phyloP scores from a whole-genome alignment of 2,797 vertebrate species.

The Acanthurus leucopareius region DNA sequence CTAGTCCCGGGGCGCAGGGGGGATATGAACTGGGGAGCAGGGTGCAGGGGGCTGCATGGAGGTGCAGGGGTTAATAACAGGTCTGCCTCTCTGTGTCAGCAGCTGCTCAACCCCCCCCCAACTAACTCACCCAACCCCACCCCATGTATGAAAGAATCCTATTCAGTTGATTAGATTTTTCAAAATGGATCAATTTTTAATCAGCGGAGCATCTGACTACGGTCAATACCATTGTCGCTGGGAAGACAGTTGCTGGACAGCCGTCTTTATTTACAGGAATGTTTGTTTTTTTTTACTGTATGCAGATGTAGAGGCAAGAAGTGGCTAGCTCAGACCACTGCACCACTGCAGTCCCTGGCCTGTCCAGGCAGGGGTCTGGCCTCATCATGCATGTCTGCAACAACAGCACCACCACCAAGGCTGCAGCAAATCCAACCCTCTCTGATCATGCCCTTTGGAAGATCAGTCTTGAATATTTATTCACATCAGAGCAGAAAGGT shows the following conservation, averaged over 20 bases:
- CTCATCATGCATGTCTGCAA: conserved; percentile 42
- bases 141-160: conserved; percentile 97
- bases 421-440: conserved; percentile 33
- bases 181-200: conserved; percentile 99
- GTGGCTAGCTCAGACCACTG: conserved; percentile 60
- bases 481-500: conserved; percentile 49
- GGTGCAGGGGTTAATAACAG: conserved; percentile 99
- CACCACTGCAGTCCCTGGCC: conserved; percentile 73
- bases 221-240: conserved; percentile 93
- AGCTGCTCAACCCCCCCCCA: conserved; percentile 85
- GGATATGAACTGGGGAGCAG: conserved; percentile 70
- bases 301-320: conserved; percentile 84
- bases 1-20: conserved; percentile 84
- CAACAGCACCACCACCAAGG: conserved; percentile 35
- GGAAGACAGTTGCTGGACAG: conserved; percentile 92
- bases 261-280: conserved; percentile 95
- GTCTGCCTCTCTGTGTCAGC: conserved; percentile 95
- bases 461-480: conserved; percentile 35
- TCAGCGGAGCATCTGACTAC: conserved; percentile 99
- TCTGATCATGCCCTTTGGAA: conserved; percentile 33
- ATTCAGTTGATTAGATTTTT: conserved; percentile 99
- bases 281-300: conserved; percentile 90
- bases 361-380: conserved; percentile 37
- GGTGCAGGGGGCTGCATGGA: conserved; percentile 69
- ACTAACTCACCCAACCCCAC: conserved; percentile 77